Evolutionary conservation across 2,797 vertebrate genomes (phyloP).

Genomic region (Esox lucius): DNA sequence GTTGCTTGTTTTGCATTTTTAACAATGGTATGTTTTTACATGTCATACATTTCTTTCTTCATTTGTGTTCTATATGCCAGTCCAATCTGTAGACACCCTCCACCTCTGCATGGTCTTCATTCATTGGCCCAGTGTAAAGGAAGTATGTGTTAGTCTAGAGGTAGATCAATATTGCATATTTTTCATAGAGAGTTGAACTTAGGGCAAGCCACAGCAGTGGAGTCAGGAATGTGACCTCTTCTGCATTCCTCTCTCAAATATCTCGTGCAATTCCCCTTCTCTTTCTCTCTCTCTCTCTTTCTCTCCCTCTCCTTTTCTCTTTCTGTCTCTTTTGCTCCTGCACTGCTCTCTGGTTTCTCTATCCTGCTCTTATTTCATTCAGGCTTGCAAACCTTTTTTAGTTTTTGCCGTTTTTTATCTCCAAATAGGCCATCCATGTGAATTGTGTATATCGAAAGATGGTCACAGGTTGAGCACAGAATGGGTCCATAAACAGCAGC

Average conservation of each 20-base stretch:
- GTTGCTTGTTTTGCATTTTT: not conserved
- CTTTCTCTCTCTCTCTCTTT: not conserved
- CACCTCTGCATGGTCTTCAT: not conserved
- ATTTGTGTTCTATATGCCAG: not conserved
- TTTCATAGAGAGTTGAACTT: constrained; percentile 49
- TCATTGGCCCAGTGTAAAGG: not conserved
- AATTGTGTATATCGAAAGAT: too few relatives aligned
- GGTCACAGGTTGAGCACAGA: too few relatives aligned
- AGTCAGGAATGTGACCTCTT: constrained; percentile 75
- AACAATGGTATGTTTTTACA: not conserved
- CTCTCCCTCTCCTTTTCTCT: not conserved
- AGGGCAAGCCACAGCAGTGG: constrained; percentile 65
- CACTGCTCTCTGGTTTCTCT: constrained; percentile 2
- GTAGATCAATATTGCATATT: constrained; percentile 55
- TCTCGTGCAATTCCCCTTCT: constrained; percentile 65
- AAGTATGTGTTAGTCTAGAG: constrained; percentile 45
- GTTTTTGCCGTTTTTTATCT: too few relatives aligned
- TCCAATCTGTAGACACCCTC: not conserved
- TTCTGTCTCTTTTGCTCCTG: not conserved
- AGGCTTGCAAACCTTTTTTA: not conserved
- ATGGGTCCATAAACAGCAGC: too few relatives aligned
- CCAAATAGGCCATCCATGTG: too few relatives aligned
- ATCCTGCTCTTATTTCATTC: constrained; percentile 9
- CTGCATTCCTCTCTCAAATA: constrained; percentile 79
- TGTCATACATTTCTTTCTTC: not conserved